Evolutionary conservation across 1,140 invertebrate genomes (phyloP).

Genomic region (Drosophila orosa): DNA sequence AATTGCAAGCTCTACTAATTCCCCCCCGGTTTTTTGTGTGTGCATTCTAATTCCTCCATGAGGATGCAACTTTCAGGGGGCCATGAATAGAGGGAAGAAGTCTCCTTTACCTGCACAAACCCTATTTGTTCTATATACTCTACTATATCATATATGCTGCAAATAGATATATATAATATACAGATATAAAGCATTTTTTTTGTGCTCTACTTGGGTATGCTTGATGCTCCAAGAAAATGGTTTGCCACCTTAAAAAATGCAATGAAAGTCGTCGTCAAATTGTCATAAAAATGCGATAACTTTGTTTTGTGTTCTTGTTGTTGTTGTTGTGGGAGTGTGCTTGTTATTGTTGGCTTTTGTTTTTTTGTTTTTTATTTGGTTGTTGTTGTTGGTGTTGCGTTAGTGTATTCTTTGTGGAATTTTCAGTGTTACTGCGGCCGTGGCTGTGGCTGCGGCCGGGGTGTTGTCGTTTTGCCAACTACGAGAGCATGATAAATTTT

Average conservation of each 20-base stretch:
- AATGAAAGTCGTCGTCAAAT: constrained; percentile 83
- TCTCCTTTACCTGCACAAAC: constrained; percentile 21
- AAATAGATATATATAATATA: constrained; percentile 26
- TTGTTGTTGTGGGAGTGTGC: constrained; percentile 14
- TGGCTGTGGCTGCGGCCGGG: constrained; percentile 1
- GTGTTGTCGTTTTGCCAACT: constrained; percentile 50
- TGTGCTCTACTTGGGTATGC: constrained; percentile 19
- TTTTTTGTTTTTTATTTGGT: constrained; percentile 15
- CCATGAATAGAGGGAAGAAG: neutral
- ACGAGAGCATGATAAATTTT: constrained; percentile 81
- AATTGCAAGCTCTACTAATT: constrained; percentile 15
- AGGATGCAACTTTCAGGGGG: constrained; percentile 7
- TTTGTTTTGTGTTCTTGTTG: constrained; percentile 66
- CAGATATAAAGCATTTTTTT: constrained; percentile 40
- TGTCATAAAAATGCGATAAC: constrained; percentile 83
- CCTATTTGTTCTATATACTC: constrained; percentile 18
- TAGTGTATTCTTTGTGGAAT: constrained; percentile 28
- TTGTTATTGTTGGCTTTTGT: constrained; percentile 33
- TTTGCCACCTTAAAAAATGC: constrained; percentile 76
- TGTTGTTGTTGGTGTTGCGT: constrained; percentile 4
- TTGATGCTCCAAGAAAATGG: constrained; percentile 41
- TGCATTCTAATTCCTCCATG: constrained; percentile 8
- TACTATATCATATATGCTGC: neutral
- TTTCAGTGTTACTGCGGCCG: constrained; percentile 37
- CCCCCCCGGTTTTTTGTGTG: constrained; percentile 3